A percentile compares a stretch with the other conserved stretches of the same genome.
phyloP scores from a whole-genome alignment of 2,113 vertebrate genomes.

The Vulpes lagopus region DNA sequence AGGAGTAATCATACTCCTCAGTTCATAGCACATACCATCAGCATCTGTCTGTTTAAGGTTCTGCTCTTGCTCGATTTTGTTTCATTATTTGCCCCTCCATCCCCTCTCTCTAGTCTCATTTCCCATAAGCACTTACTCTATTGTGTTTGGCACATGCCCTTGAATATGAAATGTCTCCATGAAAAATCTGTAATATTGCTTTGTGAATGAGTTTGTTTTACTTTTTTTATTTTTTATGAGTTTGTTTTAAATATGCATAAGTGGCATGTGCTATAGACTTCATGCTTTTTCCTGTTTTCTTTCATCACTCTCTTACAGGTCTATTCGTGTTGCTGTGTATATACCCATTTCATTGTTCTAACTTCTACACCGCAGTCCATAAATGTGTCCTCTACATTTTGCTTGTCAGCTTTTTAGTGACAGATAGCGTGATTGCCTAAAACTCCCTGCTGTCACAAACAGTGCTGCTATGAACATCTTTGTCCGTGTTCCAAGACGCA shows the following conservation, averaged over 20 bases:
- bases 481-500: not conserved
- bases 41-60: not conserved
- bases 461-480: not conserved
- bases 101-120: not conserved
- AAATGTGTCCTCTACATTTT: not conserved
- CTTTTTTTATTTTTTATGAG: too few relatives aligned
- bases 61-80: conserved; percentile 42
- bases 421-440: not conserved
- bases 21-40: conserved; percentile 5
- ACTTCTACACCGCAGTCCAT: not conserved
- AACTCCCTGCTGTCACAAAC: not conserved
- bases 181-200: conserved; percentile 34
- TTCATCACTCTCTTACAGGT: not conserved
- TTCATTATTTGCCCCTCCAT: conserved; percentile 19
- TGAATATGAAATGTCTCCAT: not conserved
- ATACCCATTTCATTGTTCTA: not conserved
- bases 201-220: conserved; percentile 51
- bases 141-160: conserved; percentile 47
- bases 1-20: not conserved
- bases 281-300: not conserved
- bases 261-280: not conserved
- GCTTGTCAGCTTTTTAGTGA: not conserved
- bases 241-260: conserved; percentile 44
- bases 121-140: conserved; percentile 38
- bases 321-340: not conserved